phyloP scores from a whole-genome alignment of 2,797 vertebrate species.

The Sebastiscus tertius region DNA sequence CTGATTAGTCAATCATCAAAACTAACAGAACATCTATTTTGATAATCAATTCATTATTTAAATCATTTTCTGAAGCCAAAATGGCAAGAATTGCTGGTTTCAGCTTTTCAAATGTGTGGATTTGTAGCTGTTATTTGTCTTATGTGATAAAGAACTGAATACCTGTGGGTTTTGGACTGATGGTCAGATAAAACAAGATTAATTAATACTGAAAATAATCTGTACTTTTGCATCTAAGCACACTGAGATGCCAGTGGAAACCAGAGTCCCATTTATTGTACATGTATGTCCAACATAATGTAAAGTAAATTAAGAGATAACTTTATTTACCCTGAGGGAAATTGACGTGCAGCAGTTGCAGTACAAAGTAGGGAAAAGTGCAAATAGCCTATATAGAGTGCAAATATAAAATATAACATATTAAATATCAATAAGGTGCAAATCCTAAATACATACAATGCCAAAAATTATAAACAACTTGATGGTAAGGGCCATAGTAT shows the following conservation, averaged over 20 bases:
- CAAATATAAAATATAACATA: not conserved
- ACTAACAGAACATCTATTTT: not conserved
- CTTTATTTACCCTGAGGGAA: not conserved
- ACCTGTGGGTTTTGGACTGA: not conserved
- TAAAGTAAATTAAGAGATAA: not conserved
- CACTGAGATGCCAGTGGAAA: not conserved
- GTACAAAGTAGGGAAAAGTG: not conserved
- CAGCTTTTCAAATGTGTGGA: not conserved
- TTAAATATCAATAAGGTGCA: not conserved
- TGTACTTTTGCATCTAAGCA: too few species aligned
- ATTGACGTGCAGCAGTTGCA: too few species aligned
- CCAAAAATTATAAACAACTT: not conserved
- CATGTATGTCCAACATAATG: not conserved
- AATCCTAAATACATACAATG: not conserved
- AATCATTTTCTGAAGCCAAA: too few species aligned
- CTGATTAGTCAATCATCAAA: not conserved
- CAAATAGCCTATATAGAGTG: not conserved
- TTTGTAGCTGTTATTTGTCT: not conserved
- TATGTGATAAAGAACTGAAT: not conserved
- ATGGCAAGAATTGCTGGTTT: accelerated
- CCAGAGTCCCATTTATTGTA: not conserved
- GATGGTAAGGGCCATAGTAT: not conserved
- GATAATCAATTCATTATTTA: accelerated
- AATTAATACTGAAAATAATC: not conserved
- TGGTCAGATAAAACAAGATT: not conserved